Conservation (phyloP, 2,888 invertebrate genomes). For the Chrysopilus asiliformis region DNA sequence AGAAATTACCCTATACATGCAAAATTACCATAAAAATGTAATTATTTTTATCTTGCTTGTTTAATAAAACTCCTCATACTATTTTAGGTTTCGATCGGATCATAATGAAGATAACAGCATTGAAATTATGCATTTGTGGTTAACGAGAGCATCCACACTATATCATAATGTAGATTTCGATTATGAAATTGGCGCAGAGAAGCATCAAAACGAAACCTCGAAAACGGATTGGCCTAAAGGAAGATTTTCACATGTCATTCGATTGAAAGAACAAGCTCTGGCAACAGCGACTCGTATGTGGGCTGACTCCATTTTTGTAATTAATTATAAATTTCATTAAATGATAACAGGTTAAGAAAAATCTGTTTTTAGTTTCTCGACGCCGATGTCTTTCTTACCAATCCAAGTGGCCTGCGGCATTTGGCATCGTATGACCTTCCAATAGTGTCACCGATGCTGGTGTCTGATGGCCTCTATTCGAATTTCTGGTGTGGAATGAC, state of each 20-base stretch:
- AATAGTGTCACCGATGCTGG: slow-evolving; percentile 72
- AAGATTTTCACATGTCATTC: not conserved
- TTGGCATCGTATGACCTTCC: slow-evolving; percentile 49
- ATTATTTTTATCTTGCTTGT: too few relatives aligned
- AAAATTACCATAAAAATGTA: too few relatives aligned
- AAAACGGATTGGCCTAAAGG: not conserved
- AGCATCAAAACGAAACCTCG: not conserved
- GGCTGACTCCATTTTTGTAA: not conserved
- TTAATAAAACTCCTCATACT: too few relatives aligned
- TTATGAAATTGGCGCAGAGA: not conserved
- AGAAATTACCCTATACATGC: too few relatives aligned
- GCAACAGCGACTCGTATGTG: not conserved
- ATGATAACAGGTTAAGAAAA: too few relatives aligned
- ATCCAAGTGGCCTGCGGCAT: slow-evolving; percentile 45
- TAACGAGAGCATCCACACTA: not conserved
- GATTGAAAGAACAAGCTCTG: not conserved
- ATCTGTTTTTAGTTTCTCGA: slow-evolving; percentile 79
- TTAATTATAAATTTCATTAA: too few relatives aligned
- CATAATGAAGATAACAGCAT: not conserved
- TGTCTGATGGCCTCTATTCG: slow-evolving; percentile 76
- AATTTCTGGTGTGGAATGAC: slow-evolving; percentile 97
- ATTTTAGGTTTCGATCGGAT: not conserved
- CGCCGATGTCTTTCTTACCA: slow-evolving; percentile 68
- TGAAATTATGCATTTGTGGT: not conserved
- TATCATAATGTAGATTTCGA: not conserved